Base-by-base conservation (phyloP, 2,888 invertebrate genomes). In the Leucophora obtusa region DNA sequence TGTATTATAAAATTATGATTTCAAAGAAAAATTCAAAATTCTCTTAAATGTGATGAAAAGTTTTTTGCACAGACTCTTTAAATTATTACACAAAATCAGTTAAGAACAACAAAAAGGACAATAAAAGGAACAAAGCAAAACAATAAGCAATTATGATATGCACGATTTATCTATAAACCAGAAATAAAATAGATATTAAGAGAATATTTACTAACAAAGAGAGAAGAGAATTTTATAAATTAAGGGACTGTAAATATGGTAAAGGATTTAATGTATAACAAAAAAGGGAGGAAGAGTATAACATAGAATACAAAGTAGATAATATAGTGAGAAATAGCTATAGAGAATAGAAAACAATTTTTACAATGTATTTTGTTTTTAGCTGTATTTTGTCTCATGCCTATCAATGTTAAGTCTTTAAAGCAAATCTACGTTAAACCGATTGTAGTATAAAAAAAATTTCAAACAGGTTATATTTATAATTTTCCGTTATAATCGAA, bases 81-180 rank as follows among this genome's bases (percentile, higher is more conserved):
- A n/a, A n/a, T n/a, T 47, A n/a, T 47, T 47, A 47, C 43, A 58
- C 14, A 51, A 66, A 53, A 60, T 47, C 21, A 38, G 35, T 15
- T 33, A 38, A 70, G 24, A 79, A 71, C 38, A 60, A 75, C 59
- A 66, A 71, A 58, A 56, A 68, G 54, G 33, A 68, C 17, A 79
- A 68, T 53, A 80, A 76, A 65, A 53, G 38, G 35, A 33, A 70
- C 38, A 73, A 81, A 63, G 50, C 59, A 76, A 72, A 60, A 77
- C 69, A 81, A 77, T 73, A 33, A 54, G 47, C 53, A 63, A 60
- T 59, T 58, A 66, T 81, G 73, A 65, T 51, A 73, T 74, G 70
- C 77, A 73, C 60, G 62, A 81, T 81, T 81, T 77, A 66, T 24
- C 58, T 63, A 56, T 56, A 68, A 68, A 28, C 18, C 17, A 47